Evolutionary conservation across 2,888 invertebrate species (phyloP), one percentile per base, ranked within the genome.

Genomic region (Neuroscelio doddi): DNA sequence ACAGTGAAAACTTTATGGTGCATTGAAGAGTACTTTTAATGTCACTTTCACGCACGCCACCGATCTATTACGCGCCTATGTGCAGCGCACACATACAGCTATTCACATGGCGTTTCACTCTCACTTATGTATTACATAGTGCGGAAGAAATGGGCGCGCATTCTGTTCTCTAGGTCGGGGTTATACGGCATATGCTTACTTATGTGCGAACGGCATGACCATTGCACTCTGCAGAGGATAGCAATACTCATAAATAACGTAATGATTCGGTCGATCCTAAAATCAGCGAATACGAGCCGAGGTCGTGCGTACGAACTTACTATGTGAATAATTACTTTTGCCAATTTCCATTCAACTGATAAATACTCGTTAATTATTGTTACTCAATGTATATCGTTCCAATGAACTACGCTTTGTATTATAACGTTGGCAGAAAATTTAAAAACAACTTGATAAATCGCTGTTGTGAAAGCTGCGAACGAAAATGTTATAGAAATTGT

Each of bases 91-190:
- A 49, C 42, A n/a, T n/a, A 46, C 50, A 46, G 42, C 50, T 61
- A 67, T 63, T 57, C 61, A 52, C 53, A 57, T 55, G 44, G 45
- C 66, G 66, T 58, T 70, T 68, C 68, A 70, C 70, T 70, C 70
- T 70, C 66, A 66, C 70, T 70, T 65, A 68, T 65, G 62, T 62
- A 57, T 62, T 64, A 68, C 59, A 53, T 46, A 34, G 58, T 57
- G 58, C 62, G 64, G 65, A 66, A 68, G 65, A 70, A 64, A 65
- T 56, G 66, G 61, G 62, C 63, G 53, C 66, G 57, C 62, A 47
- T 57, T 66, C 57, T 59, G 65, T 65, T 71, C 67, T 69, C 61
- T 64, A 69, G 69, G 69, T 72, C 69, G 70, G 72, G 72, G 69
- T 70, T 72, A 68, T 61, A 62, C 61, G 57, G 66, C 66, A 56